Percentiles rank a stretch among this genome's conserved stretches.
Conservation (phyloP, 2,113 vertebrate genomes). For the Leucosticte australis region DNA sequence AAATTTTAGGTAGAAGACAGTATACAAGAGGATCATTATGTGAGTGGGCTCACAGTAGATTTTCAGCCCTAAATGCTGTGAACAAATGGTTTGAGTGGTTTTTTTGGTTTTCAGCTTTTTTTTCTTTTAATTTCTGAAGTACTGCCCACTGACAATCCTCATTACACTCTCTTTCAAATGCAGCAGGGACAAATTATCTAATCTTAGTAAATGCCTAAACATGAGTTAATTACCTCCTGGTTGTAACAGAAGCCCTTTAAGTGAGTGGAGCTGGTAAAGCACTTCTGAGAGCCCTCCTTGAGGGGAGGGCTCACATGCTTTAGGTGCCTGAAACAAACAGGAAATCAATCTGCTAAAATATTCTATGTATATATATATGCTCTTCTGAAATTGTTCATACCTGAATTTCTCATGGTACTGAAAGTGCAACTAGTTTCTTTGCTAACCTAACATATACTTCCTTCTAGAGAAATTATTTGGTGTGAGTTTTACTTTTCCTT, state of each 20-base stretch:
- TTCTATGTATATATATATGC: neutral
- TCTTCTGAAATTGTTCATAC: neutral
- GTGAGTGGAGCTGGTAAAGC: neutral
- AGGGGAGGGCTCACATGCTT: neutral
- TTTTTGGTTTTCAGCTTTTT: accelerated
- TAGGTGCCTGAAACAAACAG: neutral
- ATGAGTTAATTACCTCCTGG: neutral
- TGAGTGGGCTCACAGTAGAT: neutral
- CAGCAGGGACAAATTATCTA: neutral
- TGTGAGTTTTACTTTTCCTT: neutral
- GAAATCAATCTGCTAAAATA: neutral
- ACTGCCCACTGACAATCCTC: neutral
- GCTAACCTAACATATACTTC: neutral
- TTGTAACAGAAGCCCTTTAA: neutral
- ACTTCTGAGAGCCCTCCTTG: neutral
- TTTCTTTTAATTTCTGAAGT: neutral
- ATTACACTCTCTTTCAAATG: neutral
- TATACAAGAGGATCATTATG: neutral
- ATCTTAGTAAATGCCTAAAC: neutral
- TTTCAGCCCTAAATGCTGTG: neutral
- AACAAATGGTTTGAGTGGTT: neutral
- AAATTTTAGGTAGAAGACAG: neutral
- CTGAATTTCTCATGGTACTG: neutral
- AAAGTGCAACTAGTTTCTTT: neutral
- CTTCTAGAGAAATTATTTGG: neutral